These are phyloP conservation scores for Thalassarche chlororhynchos DNA, from an alignment of 2,113 vertebrate species.

Conservation along the genomic window DNA sequence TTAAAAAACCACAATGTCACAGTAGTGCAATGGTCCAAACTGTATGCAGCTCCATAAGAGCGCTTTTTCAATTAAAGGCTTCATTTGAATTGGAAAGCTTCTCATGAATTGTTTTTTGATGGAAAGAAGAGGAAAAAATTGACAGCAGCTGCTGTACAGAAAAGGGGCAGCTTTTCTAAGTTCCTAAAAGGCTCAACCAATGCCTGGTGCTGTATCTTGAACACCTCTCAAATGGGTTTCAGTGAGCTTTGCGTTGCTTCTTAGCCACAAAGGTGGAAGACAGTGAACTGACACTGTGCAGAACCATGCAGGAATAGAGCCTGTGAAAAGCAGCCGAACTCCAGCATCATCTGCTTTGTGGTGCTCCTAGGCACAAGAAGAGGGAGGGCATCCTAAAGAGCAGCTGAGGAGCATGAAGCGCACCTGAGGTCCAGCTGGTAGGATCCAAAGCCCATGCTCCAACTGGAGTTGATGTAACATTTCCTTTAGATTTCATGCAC, in stretches of 20 bases:
- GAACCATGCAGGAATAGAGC: neutral
- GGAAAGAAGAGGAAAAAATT: neutral
- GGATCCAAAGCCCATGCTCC: neutral
- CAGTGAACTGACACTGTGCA: neutral
- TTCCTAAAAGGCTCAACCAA: fast-evolving
- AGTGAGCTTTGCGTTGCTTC: neutral
- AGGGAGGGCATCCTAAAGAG: neutral
- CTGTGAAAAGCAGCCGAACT: neutral
- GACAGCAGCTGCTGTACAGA: neutral
- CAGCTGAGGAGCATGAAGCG: neutral
- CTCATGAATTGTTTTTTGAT: neutral
- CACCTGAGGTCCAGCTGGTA: neutral
- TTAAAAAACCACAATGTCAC: neutral
- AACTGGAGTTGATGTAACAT: neutral
- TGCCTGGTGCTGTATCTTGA: neutral
- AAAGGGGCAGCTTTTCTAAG: neutral
- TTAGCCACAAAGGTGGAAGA: neutral
- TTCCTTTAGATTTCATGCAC: neutral
- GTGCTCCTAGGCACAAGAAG: neutral
- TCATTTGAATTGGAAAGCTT: neutral
- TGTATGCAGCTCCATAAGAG: fast-evolving
- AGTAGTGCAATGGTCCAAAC: neutral
- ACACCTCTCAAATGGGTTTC: neutral
- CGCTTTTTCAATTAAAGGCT: neutral
- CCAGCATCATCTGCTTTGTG: neutral